Conservation (phyloP, 2,888 invertebrate species). For the Agrotis exclamationis region DNA sequence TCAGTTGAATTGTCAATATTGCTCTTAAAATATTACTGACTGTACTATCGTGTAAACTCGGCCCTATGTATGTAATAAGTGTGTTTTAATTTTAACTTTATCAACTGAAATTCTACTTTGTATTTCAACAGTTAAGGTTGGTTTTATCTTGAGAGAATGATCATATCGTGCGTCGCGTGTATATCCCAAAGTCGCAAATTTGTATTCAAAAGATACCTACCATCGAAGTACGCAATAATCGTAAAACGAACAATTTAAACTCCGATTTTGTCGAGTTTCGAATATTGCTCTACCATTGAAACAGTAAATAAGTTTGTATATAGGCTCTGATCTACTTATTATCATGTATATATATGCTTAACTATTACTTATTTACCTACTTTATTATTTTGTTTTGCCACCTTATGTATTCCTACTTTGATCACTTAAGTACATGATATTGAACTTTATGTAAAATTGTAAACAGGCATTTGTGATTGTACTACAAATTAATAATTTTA, state of each 20-base stretch:
- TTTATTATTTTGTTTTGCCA: constrained; percentile 44
- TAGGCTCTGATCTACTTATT: constrained; percentile 60
- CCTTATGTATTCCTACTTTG: constrained; percentile 22
- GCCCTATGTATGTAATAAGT: constrained; percentile 73
- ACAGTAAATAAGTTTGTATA: constrained; percentile 70
- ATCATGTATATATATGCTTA: constrained; percentile 23
- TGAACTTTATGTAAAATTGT: neutral
- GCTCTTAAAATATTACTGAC: constrained; percentile 77
- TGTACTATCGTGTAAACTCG: constrained; percentile 75
- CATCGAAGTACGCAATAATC: constrained; percentile 85
- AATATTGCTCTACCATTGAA: constrained; percentile 75
- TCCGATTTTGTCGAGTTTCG: constrained; percentile 84
- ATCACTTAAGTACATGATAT: neutral
- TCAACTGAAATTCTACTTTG: constrained; percentile 48
- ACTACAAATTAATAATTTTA: neutral
- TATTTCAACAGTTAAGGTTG: constrained; percentile 33
- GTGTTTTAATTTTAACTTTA: constrained; percentile 38
- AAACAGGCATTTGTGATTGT: neutral
- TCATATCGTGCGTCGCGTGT: constrained; percentile 76
- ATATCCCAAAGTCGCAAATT: constrained; percentile 80
- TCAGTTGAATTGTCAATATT: constrained; percentile 73
- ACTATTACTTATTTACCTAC: constrained; percentile 55
- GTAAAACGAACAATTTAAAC: constrained; percentile 87
- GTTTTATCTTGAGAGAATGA: constrained; percentile 49
- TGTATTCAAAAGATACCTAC: constrained; percentile 87